Percentiles rank a stretch among this genome's conserved stretches.
phyloP scores from a whole-genome alignment of 2,888 invertebrate genomes.

The Myopa tessellatipennis region DNA sequence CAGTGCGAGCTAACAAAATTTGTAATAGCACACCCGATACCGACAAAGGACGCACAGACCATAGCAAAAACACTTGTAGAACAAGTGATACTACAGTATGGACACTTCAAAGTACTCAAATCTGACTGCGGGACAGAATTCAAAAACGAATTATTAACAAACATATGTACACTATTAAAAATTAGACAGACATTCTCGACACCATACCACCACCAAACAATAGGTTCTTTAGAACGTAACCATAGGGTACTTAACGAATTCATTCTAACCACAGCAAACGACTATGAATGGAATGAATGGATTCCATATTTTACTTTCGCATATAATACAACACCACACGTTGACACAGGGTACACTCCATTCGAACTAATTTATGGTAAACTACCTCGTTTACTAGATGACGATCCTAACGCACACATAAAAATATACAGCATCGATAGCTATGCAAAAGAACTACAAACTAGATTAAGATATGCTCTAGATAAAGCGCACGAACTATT shows the following conservation, averaged over 20 bases:
- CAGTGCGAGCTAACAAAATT: slow-evolving; percentile 31
- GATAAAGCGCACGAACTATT: slow-evolving; percentile 10
- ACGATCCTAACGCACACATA: not conserved
- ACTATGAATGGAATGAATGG: slow-evolving; percentile 37
- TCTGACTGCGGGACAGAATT: slow-evolving; percentile 34
- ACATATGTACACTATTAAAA: slow-evolving; percentile 34
- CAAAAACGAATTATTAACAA: slow-evolving; percentile 29
- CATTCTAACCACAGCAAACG: slow-evolving; percentile 9
- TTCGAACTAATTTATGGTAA: slow-evolving; percentile 29
- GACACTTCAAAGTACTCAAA: slow-evolving; percentile 34
- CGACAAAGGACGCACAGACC: slow-evolving; percentile 29
- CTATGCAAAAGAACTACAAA: slow-evolving; percentile 27
- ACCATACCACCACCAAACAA: slow-evolving; percentile 35
- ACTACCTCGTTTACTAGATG: slow-evolving; percentile 15
- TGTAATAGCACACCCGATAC: slow-evolving; percentile 20
- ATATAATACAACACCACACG: slow-evolving; percentile 41
- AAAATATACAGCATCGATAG: slow-evolving; percentile 14
- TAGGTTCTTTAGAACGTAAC: slow-evolving; percentile 37
- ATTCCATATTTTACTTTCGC: slow-evolving; percentile 39
- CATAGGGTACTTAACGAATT: slow-evolving; percentile 37
- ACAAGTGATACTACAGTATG: slow-evolving; percentile 33
- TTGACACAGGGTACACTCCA: slow-evolving; percentile 27
- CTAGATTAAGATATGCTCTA: slow-evolving; percentile 22
- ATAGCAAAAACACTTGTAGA: slow-evolving; percentile 37
- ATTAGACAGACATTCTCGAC: slow-evolving; percentile 36